Percentiles rank a stretch among this genome's conserved stretches.
These are phyloP conservation scores for Setipinna tenuifilis DNA, from an alignment of 2,797 vertebrate genomes.

Conservation along the genomic window DNA sequence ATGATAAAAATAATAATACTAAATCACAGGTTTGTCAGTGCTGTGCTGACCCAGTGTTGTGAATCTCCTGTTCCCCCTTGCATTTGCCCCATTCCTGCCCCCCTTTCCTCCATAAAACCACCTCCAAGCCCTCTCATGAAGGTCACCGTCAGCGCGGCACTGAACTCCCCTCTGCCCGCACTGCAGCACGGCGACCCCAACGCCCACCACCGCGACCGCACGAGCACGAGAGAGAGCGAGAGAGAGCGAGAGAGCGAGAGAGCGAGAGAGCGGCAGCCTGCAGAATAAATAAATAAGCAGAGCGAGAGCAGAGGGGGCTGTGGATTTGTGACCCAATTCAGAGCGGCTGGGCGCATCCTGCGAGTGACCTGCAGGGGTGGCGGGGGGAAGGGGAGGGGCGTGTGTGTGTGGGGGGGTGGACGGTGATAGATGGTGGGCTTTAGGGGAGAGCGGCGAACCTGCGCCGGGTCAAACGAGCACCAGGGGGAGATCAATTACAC, in stretches of 20 bases:
- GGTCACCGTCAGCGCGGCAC: not conserved
- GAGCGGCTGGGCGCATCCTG: not conserved
- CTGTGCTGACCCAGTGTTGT: not conserved
- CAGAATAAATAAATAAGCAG: not conserved
- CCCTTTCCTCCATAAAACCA: not conserved
- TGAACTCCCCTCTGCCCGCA: not conserved
- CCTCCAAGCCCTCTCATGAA: not conserved
- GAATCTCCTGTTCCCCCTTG: not conserved
- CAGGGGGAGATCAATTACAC: not conserved
- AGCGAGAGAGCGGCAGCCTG: not conserved
- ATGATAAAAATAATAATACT: not conserved
- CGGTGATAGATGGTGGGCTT: conserved; percentile 17
- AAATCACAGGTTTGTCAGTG: too few species aligned
- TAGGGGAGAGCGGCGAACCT: not conserved
- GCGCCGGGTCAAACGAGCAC: not conserved
- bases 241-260: too few species aligned
- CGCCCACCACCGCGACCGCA: not conserved
- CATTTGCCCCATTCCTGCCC: not conserved
- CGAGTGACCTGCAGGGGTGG: conserved; percentile 13
- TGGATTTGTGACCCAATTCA: not conserved
- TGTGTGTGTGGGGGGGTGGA: not conserved
- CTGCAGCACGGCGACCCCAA: not conserved
- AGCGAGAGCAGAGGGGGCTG: not conserved
- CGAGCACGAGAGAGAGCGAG: too few species aligned
- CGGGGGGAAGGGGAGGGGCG: not conserved